These are phyloP conservation scores for Lordiphosa andalusiaca DNA, from an alignment of 2,888 invertebrate species.

Conservation along the genomic window DNA sequence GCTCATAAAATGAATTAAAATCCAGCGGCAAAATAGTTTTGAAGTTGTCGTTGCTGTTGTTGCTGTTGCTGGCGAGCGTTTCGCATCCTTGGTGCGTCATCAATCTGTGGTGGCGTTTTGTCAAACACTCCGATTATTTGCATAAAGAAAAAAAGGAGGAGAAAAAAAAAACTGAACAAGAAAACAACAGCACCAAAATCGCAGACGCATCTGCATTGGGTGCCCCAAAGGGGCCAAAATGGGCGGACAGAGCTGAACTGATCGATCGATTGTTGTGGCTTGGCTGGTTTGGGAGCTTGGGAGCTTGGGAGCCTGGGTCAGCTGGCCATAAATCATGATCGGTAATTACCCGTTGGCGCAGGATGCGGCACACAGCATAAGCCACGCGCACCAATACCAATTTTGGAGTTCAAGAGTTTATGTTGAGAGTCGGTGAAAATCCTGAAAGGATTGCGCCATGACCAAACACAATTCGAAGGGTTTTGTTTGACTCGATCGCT, in stretches of 20 bases:
- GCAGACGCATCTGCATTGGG: constrained; percentile 44
- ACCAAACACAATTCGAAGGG: constrained; percentile 56
- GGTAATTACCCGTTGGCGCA: constrained; percentile 80
- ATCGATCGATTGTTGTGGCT: constrained; percentile 73
- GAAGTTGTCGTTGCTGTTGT: constrained; percentile 16
- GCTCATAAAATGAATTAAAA: constrained; percentile 65
- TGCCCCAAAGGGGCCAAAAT: constrained; percentile 74
- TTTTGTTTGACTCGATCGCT: constrained; percentile 33
- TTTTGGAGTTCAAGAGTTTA: constrained; percentile 64
- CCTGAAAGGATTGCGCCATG: constrained; percentile 63
- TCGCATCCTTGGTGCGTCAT: constrained; percentile 38
- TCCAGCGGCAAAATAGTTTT: constrained; percentile 37
- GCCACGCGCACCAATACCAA: constrained; percentile 52
- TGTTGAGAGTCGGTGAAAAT: constrained; percentile 26
- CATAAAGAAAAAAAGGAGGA: constrained; percentile 46
- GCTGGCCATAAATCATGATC: constrained; percentile 78
- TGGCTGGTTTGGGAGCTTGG: constrained; percentile 13
- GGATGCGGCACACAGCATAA: constrained; percentile 62
- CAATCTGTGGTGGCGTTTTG: constrained; percentile 72
- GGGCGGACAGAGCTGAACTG: constrained; percentile 76
- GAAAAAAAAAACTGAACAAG: not conserved
- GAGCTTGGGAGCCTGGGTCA: constrained; percentile 39
- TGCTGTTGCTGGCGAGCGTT: not conserved
- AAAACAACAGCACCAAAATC: constrained; percentile 1
- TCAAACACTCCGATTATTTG: constrained; percentile 64